Base-by-base conservation (phyloP, 2,797 vertebrate genomes). In the Pteronotus mesoamericanus region DNA sequence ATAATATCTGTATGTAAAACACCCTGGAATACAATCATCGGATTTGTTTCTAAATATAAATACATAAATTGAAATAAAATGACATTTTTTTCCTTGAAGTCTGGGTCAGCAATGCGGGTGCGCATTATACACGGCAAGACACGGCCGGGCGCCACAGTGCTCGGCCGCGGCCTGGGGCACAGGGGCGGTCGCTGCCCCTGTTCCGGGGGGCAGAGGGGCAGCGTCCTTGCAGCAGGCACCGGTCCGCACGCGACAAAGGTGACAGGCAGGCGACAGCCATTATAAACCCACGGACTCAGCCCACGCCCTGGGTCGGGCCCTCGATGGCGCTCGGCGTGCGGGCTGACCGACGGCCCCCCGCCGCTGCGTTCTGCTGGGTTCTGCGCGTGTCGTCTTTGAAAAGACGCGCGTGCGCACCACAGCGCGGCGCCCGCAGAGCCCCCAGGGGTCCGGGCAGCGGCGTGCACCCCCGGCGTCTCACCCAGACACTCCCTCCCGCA, bases 271-370 rank as follows among this genome's bases (percentile, higher is more conserved):
- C 18, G 44, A 48, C 29, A 4, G 44, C 46, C 44, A 3, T 16
- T 16, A 19, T 4, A 9, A n/a, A 6, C 2, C 0, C 29, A 6
- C 16, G 5, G 44, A 11, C 11, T 26, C 72, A n/a, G 15, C 22
- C 10, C 22, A 15, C 6, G 11, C 37, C 37, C 68, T 22, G 59
- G 68, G 68, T 2, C 10, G 5, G 22, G 59, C 59, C 59, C 59
- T 61, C 5, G 5, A 3, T 1, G 29, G 59, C 29, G 5, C 61
- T n/a, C 7, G 29, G 29, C 2, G 5, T 6, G 59, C 26, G 61
- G 59, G 32, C 59, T 7, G 29, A 14, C 29, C 9, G 26, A 14
- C 26, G 0, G 26, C 26, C 2, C 6, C 26, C 26, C 34, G 5
- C 68, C 2, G 34, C 34, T 8, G 9, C 51, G 7, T 6, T 14